phyloP scores from a whole-genome alignment of 1,140 invertebrate species.

The Trachymyrmex cornetzi region DNA sequence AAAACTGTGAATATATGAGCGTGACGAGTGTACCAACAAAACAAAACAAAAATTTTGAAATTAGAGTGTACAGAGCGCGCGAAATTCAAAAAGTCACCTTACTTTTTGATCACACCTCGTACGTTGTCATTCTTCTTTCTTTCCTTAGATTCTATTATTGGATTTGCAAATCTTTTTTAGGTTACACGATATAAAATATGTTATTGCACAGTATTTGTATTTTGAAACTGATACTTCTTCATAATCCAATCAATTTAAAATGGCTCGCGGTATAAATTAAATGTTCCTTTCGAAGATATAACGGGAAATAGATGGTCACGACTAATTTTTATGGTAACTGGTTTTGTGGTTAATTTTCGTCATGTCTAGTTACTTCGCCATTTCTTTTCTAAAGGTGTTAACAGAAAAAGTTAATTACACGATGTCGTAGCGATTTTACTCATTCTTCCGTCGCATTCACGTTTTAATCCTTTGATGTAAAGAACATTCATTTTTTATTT shows the following conservation, averaged over 20 bases:
- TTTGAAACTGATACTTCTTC: background rate
- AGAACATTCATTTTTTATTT: background rate
- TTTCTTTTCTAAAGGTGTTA: background rate
- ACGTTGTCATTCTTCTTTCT: background rate
- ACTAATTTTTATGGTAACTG: conserved; percentile 7
- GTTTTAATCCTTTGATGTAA: background rate
- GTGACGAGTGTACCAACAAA: too few relatives aligned
- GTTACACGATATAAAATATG: background rate
- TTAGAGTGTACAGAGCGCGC: too few relatives aligned
- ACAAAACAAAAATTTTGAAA: too few relatives aligned
- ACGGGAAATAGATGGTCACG: conserved; percentile 2
- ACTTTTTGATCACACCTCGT: too few relatives aligned
- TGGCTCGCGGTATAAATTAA: background rate
- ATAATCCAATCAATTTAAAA: conserved; percentile 7
- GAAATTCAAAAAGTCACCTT: too few relatives aligned
- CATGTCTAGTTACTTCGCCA: background rate
- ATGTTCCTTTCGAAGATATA: background rate
- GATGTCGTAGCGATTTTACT: background rate
- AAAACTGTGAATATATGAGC: too few relatives aligned
- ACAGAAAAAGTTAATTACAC: conserved; percentile 10
- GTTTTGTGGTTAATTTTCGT: background rate
- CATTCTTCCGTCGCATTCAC: background rate
- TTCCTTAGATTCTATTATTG: conserved; percentile 16
- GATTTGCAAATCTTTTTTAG: background rate
- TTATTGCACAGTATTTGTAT: background rate